Evolutionary conservation across 2,113 vertebrate species (phyloP), one percentile per base, ranked within the genome.

Genomic region (Pholis gunnellus): DNA sequence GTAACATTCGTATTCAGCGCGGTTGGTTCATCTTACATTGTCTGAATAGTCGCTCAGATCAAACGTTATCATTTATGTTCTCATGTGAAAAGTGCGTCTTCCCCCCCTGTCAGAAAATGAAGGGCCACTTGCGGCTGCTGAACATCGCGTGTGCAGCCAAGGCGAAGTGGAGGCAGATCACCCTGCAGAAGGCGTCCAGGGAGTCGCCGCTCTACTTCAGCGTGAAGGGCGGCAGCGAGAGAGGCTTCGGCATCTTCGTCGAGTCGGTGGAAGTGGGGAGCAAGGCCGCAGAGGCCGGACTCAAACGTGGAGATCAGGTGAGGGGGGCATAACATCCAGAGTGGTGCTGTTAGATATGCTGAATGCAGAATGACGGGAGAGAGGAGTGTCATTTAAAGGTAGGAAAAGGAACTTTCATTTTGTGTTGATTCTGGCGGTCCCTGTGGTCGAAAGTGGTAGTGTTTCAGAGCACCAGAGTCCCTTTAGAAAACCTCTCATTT

Each of bases 111-210:
- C 36, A 99, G 98, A 99, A 98, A 95, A 99, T 99, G 98, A 98
- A 99, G 79, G 98, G 98, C 70, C 98, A 99, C 82, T 95, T 99
- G 89, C 95, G 97, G 48, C 90, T 99, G 92, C 90, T 99, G 88
- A 99, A 99, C 90, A 99, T 99, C 59, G 98, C 98, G 0, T 99
- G 97, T 72, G 97, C 98, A 36, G 98, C 98, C 86, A 99, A 99
- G 86, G 98, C 98, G 0, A 99, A 98, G 88, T 97, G 97, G 96
- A 95, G 98, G 83, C 98, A 99, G 85, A 95, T 99, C 75, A 98
- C 97, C 0, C 93, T 99, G 76, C 97, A 98, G 3, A 99, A 99
- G 88, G 94, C 95, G 6, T 97, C 97, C 44, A 93, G 97, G 73
- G 98, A 99, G 76, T 97, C 98, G 0, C 96, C 97, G 0, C 95